These are phyloP conservation scores for Amazona guildingii DNA, from an alignment of 2,113 vertebrate species.

Conservation along the genomic window DNA sequence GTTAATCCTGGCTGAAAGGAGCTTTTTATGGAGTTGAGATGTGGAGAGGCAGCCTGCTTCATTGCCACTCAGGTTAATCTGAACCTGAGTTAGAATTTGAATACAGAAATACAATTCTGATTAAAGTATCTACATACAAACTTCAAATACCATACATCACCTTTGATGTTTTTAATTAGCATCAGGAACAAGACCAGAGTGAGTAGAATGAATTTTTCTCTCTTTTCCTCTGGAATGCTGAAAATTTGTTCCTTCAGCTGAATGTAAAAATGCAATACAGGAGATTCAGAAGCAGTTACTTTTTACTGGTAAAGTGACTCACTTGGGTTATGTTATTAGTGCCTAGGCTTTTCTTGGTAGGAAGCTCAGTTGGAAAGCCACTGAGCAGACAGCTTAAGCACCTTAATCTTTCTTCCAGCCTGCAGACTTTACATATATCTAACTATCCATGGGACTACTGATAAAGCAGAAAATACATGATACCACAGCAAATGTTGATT, in stretches of 20 bases:
- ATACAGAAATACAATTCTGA: not conserved
- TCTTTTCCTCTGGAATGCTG: conserved; percentile 7
- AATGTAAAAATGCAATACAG: not conserved
- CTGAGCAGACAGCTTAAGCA: not conserved
- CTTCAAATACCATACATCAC: not conserved
- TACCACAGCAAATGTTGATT: not conserved
- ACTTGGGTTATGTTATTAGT: not conserved
- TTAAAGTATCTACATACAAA: not conserved
- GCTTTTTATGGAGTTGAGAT: not conserved
- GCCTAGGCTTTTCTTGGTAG: not conserved
- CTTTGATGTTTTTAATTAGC: conserved; percentile 28
- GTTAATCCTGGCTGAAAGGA: not conserved
- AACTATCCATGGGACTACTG: not conserved
- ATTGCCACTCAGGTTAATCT: not conserved
- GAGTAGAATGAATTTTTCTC: not conserved
- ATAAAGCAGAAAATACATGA: not conserved
- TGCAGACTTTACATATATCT: not conserved
- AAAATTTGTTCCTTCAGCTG: not conserved
- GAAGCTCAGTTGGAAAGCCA: not conserved
- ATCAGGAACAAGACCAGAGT: not conserved
- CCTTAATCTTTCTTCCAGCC: not conserved
- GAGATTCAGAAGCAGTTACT: not conserved
- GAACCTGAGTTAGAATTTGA: not conserved
- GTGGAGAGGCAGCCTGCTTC: not conserved
- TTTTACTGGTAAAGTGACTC: not conserved